Conservation (phyloP, 30 jellyfish, hydroid and myxozoan species). For the Aurelia aurita complex sp. Pacific region DNA sequence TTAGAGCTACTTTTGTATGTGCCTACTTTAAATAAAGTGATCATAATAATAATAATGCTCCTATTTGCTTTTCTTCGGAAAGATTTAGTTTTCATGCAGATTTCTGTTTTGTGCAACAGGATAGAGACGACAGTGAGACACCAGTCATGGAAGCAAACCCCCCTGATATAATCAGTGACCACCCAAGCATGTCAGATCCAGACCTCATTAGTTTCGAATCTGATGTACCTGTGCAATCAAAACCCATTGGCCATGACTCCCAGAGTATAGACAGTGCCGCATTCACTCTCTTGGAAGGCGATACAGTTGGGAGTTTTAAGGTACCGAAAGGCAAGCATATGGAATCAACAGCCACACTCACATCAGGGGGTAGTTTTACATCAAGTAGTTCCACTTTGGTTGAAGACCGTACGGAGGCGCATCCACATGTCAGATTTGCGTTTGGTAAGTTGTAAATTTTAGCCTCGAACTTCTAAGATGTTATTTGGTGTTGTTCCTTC, state of each 20-base stretch:
- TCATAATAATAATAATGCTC: no score
- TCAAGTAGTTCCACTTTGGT: constrained; percentile 66
- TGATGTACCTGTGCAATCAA: constrained; percentile 27
- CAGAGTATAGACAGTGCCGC: constrained; percentile 94
- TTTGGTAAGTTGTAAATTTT: constrained; percentile 48
- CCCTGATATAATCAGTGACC: constrained; percentile 65
- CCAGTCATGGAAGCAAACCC: constrained; percentile 35
- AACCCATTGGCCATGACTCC: constrained; percentile 68
- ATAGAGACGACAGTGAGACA: constrained; percentile 6
- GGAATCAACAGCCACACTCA: constrained; percentile 31
- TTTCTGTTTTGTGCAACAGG: not conserved
- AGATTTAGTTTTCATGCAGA: no score
- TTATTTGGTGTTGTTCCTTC: no score
- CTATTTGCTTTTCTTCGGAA: no score
- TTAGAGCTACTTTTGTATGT: no score
- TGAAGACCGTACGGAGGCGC: constrained; percentile 43
- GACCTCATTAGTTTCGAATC: constrained; percentile 81
- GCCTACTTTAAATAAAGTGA: no score
- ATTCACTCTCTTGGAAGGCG: constrained; percentile 85
- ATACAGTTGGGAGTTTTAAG: constrained; percentile 58
- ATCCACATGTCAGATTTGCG: constrained; percentile 86
- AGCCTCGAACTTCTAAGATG: no score
- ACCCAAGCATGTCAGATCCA: constrained; percentile 74
- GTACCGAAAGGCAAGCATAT: constrained; percentile 67
- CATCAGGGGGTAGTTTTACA: constrained; percentile 52